Base-by-base conservation (phyloP, 2,888 invertebrate genomes). In the Agrotis clavis region DNA sequence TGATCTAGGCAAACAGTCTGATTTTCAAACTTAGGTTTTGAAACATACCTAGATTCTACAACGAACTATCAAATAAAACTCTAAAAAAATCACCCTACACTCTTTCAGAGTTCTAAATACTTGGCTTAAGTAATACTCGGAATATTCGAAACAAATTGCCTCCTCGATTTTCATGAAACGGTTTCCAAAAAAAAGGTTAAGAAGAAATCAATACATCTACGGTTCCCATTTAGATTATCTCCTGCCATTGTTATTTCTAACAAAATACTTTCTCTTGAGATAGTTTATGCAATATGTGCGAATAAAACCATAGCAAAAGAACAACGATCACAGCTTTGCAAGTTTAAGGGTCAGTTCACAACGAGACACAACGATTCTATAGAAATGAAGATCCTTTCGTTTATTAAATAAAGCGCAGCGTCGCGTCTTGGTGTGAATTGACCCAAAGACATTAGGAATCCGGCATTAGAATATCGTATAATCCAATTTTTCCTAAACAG, bases 121-220 rank as follows among this genome's bases (percentile, higher is more conserved):
- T 35, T 13, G 14, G 9, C 14, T n/a, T n/a, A 25, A 45, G 11
- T 41, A 14, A 68, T n/a, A 54, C 18, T 13, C 16, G 1, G 3
- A 50, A 76, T 53, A 76, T 60, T 76, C 25, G 13, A 48, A 77
- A 60, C 13, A 30, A 77, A 76, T 76, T 30, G 21, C 19, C 45
- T 21, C n/a, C 16, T 19, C n/a, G 35, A n/a, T 19, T 75, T 45
- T 2, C 19, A 3, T 21, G 16, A 48, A 21, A 0, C 47, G 18
- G 13, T 4, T 45, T 18, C 18, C n/a, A 25, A 6, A 56, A 54
- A 56, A 30, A 47, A 4, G 13, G 9, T 2, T 9, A 30, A 21
- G 14, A 7, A 53, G 48, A 72, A 62, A 59, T 56, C 53, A n/a
- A 45, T 30, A 6, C 35, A 35, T 35, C 41, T 11, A 51, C 48